A percentile compares a stretch with the other conserved stretches of the same genome.
phyloP scores from a whole-genome alignment of 2,113 vertebrate species.

The Spea bombifrons region DNA sequence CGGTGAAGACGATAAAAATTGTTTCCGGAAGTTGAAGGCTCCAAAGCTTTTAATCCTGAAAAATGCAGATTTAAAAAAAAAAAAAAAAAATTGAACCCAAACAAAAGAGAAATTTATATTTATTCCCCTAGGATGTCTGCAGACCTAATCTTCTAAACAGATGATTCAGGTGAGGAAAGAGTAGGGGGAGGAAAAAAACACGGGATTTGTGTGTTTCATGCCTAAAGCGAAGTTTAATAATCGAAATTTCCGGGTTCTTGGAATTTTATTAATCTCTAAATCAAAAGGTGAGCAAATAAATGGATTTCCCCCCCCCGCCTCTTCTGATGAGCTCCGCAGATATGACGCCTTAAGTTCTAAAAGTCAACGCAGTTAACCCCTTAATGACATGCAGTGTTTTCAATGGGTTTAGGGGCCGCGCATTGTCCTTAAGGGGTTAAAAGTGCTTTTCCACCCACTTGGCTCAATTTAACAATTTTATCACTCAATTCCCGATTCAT shows the following conservation, averaged over 20 bases:
- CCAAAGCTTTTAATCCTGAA: conserved; percentile 17
- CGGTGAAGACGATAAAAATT: background rate
- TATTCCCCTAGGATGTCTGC: conserved; percentile 46
- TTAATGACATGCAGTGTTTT: background rate
- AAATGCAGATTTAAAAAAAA: conserved; percentile 5
- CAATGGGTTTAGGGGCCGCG: no score
- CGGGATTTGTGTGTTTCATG: background rate
- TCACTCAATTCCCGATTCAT: no score
- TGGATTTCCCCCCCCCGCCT: background rate
- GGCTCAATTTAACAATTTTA: no score
- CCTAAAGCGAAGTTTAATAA: conserved; percentile 33
- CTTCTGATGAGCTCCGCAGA: background rate
- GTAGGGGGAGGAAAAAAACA: conserved; percentile 10
- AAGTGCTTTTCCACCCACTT: no score
- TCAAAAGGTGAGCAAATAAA: background rate
- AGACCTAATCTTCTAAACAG: conserved; percentile 51
- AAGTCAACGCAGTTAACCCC: background rate
- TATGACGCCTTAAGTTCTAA: background rate
- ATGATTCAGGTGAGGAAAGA: conserved; percentile 43
- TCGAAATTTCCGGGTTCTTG: conserved; percentile 8
- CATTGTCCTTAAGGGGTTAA: no score
- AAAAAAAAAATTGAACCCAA: conserved; percentile 12
- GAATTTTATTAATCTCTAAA: conserved; percentile 32
- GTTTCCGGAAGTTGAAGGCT: background rate
- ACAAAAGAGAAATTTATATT: conserved; percentile 20